Evolutionary conservation across 2,888 invertebrate genomes (phyloP), one percentile per base, ranked within the genome.

Genomic region (Antitype chi): DNA sequence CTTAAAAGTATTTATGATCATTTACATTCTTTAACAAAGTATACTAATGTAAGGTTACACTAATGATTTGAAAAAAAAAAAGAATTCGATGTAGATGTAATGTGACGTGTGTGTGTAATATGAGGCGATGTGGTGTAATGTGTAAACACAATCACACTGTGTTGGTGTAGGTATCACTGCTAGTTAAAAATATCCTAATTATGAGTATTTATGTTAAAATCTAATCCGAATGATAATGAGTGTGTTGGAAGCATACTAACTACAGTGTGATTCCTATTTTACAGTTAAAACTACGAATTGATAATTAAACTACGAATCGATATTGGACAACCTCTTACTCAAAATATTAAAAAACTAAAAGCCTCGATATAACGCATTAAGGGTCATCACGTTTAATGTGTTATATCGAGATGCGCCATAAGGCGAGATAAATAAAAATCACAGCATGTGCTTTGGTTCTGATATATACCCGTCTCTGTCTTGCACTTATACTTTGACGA

Each of bases 241-340:
- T 38, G 38, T 38, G 38, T 38, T 47, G 11, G 11, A 13, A 1
- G 43, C 43, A 13, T 47, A 47, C 43, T 47, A 47, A 47, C 1
- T 47, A 13, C 8, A 28, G 1, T n/a, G 13, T 13, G 55, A 60
- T 23, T 60, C 32, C 60, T n/a, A 68, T 55, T 55, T n/a, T 38
- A 68, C 3, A n/a, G 7, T 68, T 38, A 68, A 55, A 55, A 55
- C n/a, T 32, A 68, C 7, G 11, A 38, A 55, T 38, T 47, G 13
- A 13, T 47, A 47, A 13, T 11, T 11, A 47, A 47, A 47, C 43
- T 9, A 13, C 11, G 43, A 47, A 47, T 47, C 11, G 43, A 38
- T 57, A 38, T 43, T n/a, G 9, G 57, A 57, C 75, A 57, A 76
- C 75, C 64, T 76, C 75, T 75, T 57, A 76, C 55, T 25, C 64